Evolutionary conservation across 2,888 invertebrate genomes (phyloP).

Genomic region (Clepsis dumicolana): DNA sequence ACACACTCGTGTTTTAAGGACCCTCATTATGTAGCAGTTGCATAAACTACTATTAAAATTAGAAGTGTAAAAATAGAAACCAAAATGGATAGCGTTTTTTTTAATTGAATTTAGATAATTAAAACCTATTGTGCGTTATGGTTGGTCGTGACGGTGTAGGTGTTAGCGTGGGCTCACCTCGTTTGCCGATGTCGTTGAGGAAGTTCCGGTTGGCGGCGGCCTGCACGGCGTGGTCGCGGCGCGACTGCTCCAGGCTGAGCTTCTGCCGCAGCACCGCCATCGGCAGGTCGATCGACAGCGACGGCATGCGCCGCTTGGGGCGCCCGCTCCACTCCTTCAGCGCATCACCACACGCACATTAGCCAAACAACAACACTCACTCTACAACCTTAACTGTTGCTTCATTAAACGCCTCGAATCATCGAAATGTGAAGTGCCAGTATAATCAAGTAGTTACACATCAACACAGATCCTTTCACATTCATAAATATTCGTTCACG

Average conservation of each 20-base stretch:
- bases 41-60: too few species aligned
- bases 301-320: conserved; percentile 87
- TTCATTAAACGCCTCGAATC: not conserved
- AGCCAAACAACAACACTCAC: conserved; percentile 40
- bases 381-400: not conserved
- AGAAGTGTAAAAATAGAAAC: too few species aligned
- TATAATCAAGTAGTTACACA: not conserved
- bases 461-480: not conserved
- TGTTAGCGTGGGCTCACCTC: conserved; percentile 68
- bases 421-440: not conserved
- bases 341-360: conserved; percentile 48
- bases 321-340: conserved; percentile 74
- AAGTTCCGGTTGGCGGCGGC: conserved; percentile 88
- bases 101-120: not conserved
- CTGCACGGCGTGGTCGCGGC: conserved; percentile 88
- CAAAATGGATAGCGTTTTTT: too few species aligned
- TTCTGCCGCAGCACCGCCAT: conserved; percentile 94
- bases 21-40: too few species aligned
- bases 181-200: conserved; percentile 91
- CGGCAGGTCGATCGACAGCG: conserved; percentile 94
- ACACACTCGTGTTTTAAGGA: too few species aligned
- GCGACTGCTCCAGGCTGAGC: conserved; percentile 91
- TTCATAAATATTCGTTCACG: not conserved
- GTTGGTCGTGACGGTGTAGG: not conserved
- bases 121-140: not conserved